A percentile compares a stretch with the other conserved stretches of the same genome.
These are phyloP conservation scores for Cetonia aurata DNA, from an alignment of 2,888 invertebrate genomes.

Conservation along the genomic window DNA sequence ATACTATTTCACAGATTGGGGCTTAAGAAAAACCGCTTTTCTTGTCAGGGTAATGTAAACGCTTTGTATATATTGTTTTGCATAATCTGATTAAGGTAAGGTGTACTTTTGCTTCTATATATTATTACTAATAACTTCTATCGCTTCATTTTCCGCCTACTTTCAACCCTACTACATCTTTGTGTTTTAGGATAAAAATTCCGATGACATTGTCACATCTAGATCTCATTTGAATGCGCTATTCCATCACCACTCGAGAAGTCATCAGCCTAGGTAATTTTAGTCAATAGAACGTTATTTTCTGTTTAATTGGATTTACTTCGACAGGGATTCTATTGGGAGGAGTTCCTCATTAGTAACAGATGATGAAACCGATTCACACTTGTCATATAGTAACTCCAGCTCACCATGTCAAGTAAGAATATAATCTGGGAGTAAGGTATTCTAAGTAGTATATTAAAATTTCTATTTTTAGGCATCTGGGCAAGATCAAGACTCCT, in stretches of 20 bases:
- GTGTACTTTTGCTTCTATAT: conserved; percentile 23
- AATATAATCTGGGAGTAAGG: conserved; percentile 8
- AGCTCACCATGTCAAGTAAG: conserved; percentile 77
- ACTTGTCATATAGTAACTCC: conserved; percentile 83
- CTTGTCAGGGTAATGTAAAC: conserved; percentile 25
- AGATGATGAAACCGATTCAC: conserved; percentile 80
- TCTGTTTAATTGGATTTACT: conserved; percentile 26
- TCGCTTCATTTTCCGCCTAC: too few species aligned
- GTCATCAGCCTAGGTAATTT: conserved; percentile 50
- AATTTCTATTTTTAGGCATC: conserved; percentile 41
- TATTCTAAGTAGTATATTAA: conserved; percentile 14
- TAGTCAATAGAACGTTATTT: conserved; percentile 8
- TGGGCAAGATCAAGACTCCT: conserved; percentile 51
- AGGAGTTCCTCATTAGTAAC: conserved; percentile 67
- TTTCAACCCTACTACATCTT: not conserved
- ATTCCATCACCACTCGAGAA: conserved; percentile 61
- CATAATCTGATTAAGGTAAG: conserved; percentile 30
- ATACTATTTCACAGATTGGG: conserved; percentile 3
- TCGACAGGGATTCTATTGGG: conserved; percentile 67
- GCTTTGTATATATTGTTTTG: conserved; percentile 32
- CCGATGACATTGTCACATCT: conserved; percentile 59
- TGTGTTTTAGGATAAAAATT: conserved; percentile 55
- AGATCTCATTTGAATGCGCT: conserved; percentile 59
- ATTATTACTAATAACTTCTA: not conserved
- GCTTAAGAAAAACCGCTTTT: not conserved